Conservation (phyloP, 1,140 invertebrate genomes). For the Acromyrmex heyeri region DNA sequence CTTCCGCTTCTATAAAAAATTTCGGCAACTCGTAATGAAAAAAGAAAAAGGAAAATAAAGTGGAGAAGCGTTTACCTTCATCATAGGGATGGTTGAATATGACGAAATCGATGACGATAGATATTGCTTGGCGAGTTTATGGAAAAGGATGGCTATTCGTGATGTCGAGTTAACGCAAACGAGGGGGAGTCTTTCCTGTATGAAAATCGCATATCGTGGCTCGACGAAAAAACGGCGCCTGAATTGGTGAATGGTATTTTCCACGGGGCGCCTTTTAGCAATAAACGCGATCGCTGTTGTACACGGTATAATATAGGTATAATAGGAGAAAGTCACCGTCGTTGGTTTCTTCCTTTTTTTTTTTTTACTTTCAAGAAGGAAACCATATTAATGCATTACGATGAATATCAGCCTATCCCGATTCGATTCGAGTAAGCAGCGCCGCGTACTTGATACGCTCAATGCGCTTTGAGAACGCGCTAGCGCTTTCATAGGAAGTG, state of each 20-base stretch:
- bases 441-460: constrained; percentile 39
- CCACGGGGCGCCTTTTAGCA: constrained; percentile 4
- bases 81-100: constrained; percentile 6
- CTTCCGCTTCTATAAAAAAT: constrained; percentile 4
- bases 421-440: constrained; percentile 57
- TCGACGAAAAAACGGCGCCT: constrained; percentile 31
- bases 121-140: constrained; percentile 35
- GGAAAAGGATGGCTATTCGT: constrained; percentile 38
- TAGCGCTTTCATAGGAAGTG: constrained; percentile 56
- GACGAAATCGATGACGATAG: not conserved
- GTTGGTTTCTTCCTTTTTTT: constrained; percentile 12
- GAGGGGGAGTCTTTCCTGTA: not conserved
- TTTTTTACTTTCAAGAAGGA: constrained; percentile 53
- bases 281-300: constrained; percentile 20
- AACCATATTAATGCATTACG: constrained; percentile 68
- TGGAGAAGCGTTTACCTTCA: not conserved
- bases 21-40: constrained; percentile 37
- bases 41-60: constrained; percentile 15
- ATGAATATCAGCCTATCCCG: constrained; percentile 53
- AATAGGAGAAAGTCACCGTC: constrained; percentile 4
- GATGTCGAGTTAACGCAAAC: constrained; percentile 47
- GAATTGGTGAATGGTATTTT: constrained; percentile 16
- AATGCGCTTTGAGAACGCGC: constrained; percentile 63
- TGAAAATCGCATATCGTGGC: constrained; percentile 36
- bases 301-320: not conserved